Percentiles rank a stretch among this genome's conserved stretches.
phyloP scores from a whole-genome alignment of 2,888 invertebrate species.

The Colletes collaris region DNA sequence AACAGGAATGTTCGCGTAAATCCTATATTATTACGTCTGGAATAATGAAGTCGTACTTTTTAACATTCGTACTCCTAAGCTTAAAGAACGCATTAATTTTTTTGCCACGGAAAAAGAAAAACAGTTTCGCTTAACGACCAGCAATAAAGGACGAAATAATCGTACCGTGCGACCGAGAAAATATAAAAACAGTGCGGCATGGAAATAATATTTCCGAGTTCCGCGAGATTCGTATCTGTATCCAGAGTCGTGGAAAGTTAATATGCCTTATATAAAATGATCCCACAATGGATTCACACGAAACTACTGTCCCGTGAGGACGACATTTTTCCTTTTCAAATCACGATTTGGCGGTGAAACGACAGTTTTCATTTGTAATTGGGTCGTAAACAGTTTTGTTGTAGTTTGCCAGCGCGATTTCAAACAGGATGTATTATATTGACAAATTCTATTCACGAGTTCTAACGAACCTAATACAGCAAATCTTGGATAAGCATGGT shows the following conservation, averaged over 20 bases:
- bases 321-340: not conserved
- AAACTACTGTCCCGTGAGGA: not conserved
- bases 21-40: slow-evolving; percentile 7
- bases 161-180: slow-evolving; percentile 14
- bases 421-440: too few relatives aligned
- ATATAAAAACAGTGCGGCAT: slow-evolving; percentile 18
- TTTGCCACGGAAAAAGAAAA: slow-evolving; percentile 2
- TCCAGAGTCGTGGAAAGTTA: slow-evolving; percentile 1
- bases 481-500: too few relatives aligned
- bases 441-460: too few relatives aligned
- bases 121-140: not conserved
- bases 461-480: too few relatives aligned
- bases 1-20: not conserved
- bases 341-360: not conserved
- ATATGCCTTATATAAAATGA: not conserved
- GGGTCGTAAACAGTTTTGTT: too few relatives aligned
- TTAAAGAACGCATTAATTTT: slow-evolving; percentile 12
- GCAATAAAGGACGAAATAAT: slow-evolving; percentile 36
- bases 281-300: not conserved
- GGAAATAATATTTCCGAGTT: slow-evolving; percentile 16
- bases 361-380: too few relatives aligned
- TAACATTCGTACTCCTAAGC: slow-evolving; percentile 10
- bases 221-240: not conserved
- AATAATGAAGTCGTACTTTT: slow-evolving; percentile 14
- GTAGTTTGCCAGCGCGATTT: too few relatives aligned